phyloP scores from a whole-genome alignment of 2,797 vertebrate species.

The Leucoraja ocellata region DNA sequence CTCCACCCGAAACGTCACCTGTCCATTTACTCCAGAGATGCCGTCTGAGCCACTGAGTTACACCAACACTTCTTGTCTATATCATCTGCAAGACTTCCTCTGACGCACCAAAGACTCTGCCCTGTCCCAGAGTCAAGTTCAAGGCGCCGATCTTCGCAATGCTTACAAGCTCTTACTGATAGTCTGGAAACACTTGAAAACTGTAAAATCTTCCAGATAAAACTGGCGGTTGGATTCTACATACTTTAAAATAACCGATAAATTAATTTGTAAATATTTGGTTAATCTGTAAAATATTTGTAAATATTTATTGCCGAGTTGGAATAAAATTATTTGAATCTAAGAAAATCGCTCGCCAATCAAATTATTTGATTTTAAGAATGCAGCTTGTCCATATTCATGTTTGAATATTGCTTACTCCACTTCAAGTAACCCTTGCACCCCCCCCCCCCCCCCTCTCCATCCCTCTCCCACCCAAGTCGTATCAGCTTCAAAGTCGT shows the following conservation, averaged over 20 bases:
- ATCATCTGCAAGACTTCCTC: neutral
- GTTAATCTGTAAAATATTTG: neutral
- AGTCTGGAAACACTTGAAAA: constrained; percentile 71
- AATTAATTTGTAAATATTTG: constrained; percentile 29
- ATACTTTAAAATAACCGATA: constrained; percentile 47
- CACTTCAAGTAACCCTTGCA: too few species aligned
- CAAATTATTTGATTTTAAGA: neutral
- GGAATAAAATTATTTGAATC: constrained; percentile 12
- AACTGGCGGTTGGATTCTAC: constrained; percentile 59
- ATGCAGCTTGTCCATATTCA: neutral
- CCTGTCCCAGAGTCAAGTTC: neutral
- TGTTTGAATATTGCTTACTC: neutral
- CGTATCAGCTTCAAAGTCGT: too few species aligned
- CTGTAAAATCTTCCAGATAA: constrained; percentile 58
- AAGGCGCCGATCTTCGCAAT: neutral
- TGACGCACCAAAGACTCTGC: neutral
- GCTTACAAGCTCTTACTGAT: constrained; percentile 47
- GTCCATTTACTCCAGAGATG: too few species aligned
- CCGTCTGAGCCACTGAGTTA: too few species aligned
- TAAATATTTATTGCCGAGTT: constrained; percentile 34
- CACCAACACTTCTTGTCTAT: too few species aligned
- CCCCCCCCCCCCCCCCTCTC: too few species aligned
- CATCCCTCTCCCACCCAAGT: too few species aligned
- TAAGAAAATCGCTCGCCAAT: neutral
- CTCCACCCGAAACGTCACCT: too few species aligned